Conservation (phyloP, 92 coral and sea anemone species). For the Galaxea fascicularis region DNA sequence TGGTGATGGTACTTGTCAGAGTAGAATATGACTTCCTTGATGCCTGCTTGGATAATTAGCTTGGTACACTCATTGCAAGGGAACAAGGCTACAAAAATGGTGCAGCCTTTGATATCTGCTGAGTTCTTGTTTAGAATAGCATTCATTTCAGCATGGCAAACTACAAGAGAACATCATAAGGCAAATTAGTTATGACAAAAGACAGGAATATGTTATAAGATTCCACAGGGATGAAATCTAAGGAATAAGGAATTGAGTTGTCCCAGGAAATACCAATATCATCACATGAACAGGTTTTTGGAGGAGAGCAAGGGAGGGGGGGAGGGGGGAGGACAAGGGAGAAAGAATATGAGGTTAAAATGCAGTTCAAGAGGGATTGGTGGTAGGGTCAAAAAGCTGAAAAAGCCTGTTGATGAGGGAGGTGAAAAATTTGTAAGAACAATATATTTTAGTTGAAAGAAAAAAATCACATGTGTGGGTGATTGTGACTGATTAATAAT, state of each 20-base stretch:
- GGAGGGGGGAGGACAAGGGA: neutral
- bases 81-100: slow-evolving; percentile 91
- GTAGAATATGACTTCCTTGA: slow-evolving; percentile 82
- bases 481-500: too few species aligned
- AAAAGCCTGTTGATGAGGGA: too few species aligned
- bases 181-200: neutral
- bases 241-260: neutral
- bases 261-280: neutral
- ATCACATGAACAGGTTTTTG: neutral
- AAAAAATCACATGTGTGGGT: too few species aligned
- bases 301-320: neutral
- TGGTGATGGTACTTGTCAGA: slow-evolving; percentile 94
- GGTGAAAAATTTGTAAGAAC: too few species aligned
- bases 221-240: too few species aligned
- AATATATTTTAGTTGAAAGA: too few species aligned
- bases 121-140: slow-evolving; percentile 97
- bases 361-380: too few species aligned
- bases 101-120: slow-evolving; percentile 89
- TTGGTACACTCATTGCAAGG: slow-evolving; percentile 98
- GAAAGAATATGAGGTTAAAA: too few species aligned
- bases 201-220: neutral
- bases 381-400: too few species aligned
- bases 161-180: slow-evolving; percentile 46
- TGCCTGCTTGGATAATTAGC: slow-evolving; percentile 92
- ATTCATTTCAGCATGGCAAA: slow-evolving; percentile 99